phyloP scores from a whole-genome alignment of 2,113 vertebrate species.

The Rhombomys opimus region DNA sequence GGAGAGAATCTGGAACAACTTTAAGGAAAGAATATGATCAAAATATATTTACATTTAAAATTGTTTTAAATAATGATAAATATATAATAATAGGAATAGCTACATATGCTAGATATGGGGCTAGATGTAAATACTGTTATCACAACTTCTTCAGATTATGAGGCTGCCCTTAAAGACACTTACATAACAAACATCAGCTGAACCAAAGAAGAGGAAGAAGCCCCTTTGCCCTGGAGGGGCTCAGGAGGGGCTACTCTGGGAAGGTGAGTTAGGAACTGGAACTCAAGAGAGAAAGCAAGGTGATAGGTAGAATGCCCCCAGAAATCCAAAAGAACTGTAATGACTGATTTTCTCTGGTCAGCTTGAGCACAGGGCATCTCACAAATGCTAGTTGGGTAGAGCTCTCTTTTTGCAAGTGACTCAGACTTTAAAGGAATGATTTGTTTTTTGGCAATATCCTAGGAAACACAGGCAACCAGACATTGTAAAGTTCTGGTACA shows the following conservation, averaged over 20 bases:
- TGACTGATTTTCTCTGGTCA: slow-evolving; percentile 41
- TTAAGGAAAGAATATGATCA: neutral
- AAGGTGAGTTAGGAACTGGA: neutral
- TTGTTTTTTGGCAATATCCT: slow-evolving; percentile 63
- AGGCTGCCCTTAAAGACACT: slow-evolving; percentile 26
- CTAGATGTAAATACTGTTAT: neutral
- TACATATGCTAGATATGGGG: neutral
- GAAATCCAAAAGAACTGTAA: neutral
- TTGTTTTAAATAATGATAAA: neutral
- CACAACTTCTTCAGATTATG: slow-evolving; percentile 25
- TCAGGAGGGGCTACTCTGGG: neutral
- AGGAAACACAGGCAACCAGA: slow-evolving; percentile 49
- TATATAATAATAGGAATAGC: neutral
- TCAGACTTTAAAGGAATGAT: slow-evolving; percentile 64
- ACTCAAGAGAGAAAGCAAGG: neutral
- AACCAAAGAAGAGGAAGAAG: neutral
- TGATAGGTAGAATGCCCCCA: neutral
- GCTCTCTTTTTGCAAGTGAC: slow-evolving; percentile 69
- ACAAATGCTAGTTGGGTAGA: slow-evolving; percentile 68
- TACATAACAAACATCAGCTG: neutral
- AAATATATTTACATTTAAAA: neutral
- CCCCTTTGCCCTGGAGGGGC: neutral
- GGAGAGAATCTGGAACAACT: neutral
- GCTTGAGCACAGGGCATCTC: slow-evolving; percentile 63
- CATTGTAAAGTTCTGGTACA: slow-evolving; percentile 59